Evolutionary conservation across 2,888 invertebrate genomes (phyloP), one percentile per base, ranked within the genome.

Genomic region (Idaea straminata): DNA sequence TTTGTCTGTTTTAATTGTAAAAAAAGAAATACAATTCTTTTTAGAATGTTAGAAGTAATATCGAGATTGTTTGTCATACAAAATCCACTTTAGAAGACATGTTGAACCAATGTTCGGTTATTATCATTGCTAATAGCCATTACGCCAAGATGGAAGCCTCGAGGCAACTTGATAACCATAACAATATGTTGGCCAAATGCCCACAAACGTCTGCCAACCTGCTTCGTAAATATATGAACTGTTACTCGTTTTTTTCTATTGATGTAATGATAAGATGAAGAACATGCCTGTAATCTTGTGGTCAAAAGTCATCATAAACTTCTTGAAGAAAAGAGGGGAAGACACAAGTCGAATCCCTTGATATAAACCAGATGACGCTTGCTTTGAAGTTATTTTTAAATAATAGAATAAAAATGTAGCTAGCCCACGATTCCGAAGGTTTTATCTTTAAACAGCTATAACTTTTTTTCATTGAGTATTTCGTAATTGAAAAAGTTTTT

Each of bases 271-370:
- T 47, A 47, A 47, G 47, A 47, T 47, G 47, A 34, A 62, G 60
- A 61, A 64, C 58, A 57, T 59, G 47, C 47, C 47, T 7, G 47
- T 47, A 47, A 47, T 47, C 47, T 47, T 13, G 47, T 47, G 47
- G 47, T 47, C 47, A 47, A 47, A 47, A 47, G 47, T 10, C 47
- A 47, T 47, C 47, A 47, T 47, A 47, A 47, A 47, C 47, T 47
- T 47, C 47, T 47, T 10, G 7, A 47, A 47, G 47, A 10, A 47
- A 47, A 47, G 47, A 47, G 47, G 61, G 35, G 64, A 68, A 62
- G 47, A 34, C 64, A 10, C 47, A 47, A n/a, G 47, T 47, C 7
- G 10, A 47, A 10, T 47, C 47, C 47, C 10, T 47, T 47, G 47
- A 47, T 47, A 13, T 47, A 47, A 47, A 47, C 47, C 47, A 47